A percentile compares a stretch with the other conserved stretches of the same genome.
phyloP scores from a whole-genome alignment of 2,113 vertebrate genomes.

The Sapajus apella region DNA sequence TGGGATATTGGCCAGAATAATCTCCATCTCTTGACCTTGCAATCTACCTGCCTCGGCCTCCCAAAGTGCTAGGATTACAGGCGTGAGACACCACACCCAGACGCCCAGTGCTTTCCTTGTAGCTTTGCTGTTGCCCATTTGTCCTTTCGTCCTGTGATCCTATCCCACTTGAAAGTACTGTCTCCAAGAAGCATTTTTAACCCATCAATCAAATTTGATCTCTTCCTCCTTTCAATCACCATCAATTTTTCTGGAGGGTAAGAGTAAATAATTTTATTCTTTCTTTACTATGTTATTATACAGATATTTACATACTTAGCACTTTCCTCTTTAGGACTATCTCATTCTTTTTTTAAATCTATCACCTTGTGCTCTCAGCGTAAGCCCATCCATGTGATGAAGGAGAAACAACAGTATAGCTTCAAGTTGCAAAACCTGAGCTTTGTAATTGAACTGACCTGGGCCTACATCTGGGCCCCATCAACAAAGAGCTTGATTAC shows the following conservation, averaged over 20 bases:
- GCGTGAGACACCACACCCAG: too few species aligned
- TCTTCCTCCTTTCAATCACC: neutral
- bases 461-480: neutral
- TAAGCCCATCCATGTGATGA: neutral
- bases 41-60: too few species aligned
- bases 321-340: neutral
- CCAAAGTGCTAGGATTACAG: too few species aligned
- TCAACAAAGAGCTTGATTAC: neutral
- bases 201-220: neutral
- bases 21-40: too few species aligned
- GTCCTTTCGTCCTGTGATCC: rapidly evolving
- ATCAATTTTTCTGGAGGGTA: neutral
- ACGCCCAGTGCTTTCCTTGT: rapidly evolving
- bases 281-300: neutral
- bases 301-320: neutral
- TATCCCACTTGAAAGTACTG: neutral
- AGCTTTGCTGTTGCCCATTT: rapidly evolving
- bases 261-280: neutral
- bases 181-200: neutral
- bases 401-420: rapidly evolving
- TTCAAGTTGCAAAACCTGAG: neutral
- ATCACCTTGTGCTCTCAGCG: neutral
- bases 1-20: too few species aligned
- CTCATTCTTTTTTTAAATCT: neutral
- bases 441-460: neutral